These are phyloP conservation scores for Agrilus mali DNA, from an alignment of 2,888 invertebrate genomes.

Conservation along the genomic window DNA sequence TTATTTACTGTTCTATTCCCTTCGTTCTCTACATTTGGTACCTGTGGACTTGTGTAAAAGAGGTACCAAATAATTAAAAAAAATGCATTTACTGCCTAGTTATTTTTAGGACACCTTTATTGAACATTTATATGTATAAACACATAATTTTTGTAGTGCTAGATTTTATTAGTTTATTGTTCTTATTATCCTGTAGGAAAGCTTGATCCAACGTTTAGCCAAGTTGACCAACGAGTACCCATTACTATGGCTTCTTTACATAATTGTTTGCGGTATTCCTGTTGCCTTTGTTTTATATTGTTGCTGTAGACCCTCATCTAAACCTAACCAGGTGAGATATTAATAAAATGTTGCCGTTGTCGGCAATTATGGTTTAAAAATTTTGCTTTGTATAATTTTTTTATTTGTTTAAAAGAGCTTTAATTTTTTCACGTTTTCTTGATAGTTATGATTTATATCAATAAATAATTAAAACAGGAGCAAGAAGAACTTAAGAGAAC, in stretches of 20 bases:
- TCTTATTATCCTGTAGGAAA: slow-evolving; percentile 48
- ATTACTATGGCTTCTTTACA: slow-evolving; percentile 80
- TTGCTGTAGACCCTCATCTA: slow-evolving; percentile 51
- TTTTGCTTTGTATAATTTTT: no score
- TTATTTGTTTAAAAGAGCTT: neutral
- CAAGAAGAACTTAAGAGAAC: slow-evolving; percentile 34
- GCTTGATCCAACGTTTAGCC: slow-evolving; percentile 60
- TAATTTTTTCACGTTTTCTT: neutral
- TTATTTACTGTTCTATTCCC: slow-evolving; percentile 63
- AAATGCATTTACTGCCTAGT: neutral
- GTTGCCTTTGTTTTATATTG: slow-evolving; percentile 69
- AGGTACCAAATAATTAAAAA: slow-evolving; percentile 40
- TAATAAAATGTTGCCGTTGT: no score
- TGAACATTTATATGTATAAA: no score
- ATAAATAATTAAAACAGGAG: slow-evolving; percentile 23
- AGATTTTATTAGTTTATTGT: slow-evolving; percentile 14
- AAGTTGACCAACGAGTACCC: slow-evolving; percentile 74
- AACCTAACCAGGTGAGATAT: slow-evolving; percentile 17
- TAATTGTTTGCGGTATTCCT: slow-evolving; percentile 65
- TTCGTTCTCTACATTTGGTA: slow-evolving; percentile 55
- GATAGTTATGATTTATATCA: neutral
- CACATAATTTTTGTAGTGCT: neutral
- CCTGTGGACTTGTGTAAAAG: slow-evolving; percentile 48
- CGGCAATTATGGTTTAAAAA: no score
- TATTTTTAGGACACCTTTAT: no score